Percentiles rank a stretch among this genome's conserved stretches.
These are phyloP conservation scores for Apamea crenata DNA, from an alignment of 2,888 invertebrate genomes.

Conservation along the genomic window DNA sequence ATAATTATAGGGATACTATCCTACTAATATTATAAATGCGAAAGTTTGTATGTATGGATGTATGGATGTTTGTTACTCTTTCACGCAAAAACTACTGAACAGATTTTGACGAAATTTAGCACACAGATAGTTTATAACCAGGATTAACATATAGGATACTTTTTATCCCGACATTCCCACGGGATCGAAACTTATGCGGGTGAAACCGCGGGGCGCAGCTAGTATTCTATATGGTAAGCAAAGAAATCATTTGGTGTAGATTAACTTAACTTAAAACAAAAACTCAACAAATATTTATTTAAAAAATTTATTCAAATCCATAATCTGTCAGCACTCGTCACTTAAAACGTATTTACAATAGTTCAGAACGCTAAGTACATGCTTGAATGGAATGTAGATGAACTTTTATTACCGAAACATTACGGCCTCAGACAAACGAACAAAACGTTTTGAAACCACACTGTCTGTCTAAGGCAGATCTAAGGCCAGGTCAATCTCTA, in stretches of 20 bases:
- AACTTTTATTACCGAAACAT: constrained; percentile 50
- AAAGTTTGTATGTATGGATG: too few relatives aligned
- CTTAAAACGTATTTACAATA: constrained; percentile 85
- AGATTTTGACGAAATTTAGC: too few relatives aligned
- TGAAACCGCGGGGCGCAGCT: too few relatives aligned
- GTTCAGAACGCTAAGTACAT: constrained; percentile 85
- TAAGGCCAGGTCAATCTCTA: constrained; percentile 47
- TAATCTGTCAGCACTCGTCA: constrained; percentile 83
- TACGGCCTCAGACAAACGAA: constrained; percentile 46
- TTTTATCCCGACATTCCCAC: too few relatives aligned
- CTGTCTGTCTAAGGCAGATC: constrained; percentile 42
- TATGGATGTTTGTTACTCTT: too few relatives aligned
- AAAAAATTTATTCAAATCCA: constrained; percentile 89
- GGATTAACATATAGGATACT: too few relatives aligned
- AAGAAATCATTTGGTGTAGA: neutral
- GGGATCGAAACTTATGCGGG: too few relatives aligned
- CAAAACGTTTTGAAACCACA: constrained; percentile 31
- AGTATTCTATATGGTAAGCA: too few relatives aligned
- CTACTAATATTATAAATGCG: too few relatives aligned
- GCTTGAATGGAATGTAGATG: constrained; percentile 73
- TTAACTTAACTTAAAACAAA: neutral
- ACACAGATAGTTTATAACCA: too few relatives aligned
- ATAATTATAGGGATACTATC: neutral
- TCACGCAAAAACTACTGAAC: too few relatives aligned
- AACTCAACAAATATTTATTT: constrained; percentile 56